phyloP scores from a whole-genome alignment of 2,113 vertebrate genomes.

The Steatornis caripensis region DNA sequence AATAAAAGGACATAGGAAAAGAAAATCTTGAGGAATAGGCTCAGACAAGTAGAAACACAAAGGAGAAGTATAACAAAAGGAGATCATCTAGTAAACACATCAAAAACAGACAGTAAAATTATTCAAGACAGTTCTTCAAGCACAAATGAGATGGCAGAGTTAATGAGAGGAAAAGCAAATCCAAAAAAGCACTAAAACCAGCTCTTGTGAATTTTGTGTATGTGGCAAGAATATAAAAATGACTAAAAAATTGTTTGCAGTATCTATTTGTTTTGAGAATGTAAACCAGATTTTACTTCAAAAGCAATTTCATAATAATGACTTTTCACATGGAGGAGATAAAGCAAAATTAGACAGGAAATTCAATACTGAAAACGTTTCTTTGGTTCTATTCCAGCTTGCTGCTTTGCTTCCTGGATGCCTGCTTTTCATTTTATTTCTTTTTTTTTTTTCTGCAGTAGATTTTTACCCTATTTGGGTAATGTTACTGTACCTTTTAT shows the following conservation, averaged over 20 bases:
- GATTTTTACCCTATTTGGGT: background rate
- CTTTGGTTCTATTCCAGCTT: background rate
- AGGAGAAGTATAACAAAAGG: background rate
- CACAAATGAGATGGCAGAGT: background rate
- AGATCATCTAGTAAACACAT: background rate
- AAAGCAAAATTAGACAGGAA: background rate
- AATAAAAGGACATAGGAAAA: background rate
- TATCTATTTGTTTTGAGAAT: background rate
- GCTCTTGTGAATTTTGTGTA: background rate
- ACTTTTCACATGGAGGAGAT: background rate
- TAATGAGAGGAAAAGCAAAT: background rate
- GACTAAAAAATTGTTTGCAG: background rate
- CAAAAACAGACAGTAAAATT: background rate
- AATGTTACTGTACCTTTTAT: background rate
- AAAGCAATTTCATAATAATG: background rate
- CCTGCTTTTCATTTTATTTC: background rate
- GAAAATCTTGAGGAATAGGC: background rate
- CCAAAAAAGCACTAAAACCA: background rate
- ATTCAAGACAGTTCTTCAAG: background rate
- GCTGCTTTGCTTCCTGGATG: background rate
- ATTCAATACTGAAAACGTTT: background rate
- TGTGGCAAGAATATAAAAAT: background rate
- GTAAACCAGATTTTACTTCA: background rate
- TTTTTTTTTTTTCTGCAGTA: background rate
- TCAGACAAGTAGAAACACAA: background rate